Base-by-base conservation (phyloP, 2,888 invertebrate genomes). In the Lochmaea capreae region DNA sequence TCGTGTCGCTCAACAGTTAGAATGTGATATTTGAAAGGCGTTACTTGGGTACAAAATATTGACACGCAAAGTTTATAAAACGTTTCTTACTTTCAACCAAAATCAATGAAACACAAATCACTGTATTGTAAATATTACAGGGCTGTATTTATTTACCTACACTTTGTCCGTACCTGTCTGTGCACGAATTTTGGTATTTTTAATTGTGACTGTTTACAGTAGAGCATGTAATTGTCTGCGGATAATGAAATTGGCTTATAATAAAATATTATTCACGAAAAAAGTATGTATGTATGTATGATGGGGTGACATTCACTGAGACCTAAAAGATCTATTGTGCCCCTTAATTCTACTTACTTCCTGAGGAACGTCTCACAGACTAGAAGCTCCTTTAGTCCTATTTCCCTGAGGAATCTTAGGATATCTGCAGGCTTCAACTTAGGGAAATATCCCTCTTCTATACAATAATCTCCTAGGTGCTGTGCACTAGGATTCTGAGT, bases 41-140 rank as follows among this genome's bases (percentile, higher is more conserved):
- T 18, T n/a, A 18, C 14, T 43, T n/a, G 43, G 14, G 18, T 65
- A 16, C 12, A 65, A 43, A n/a, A 58, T 18, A 18, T 12, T 18
- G 58, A 42, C 67, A 67, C 67, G 67, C 67, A 58, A 67, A 16
- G 59, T 33, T 66, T 66, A 33, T 0, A 66, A 12, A 42, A 66
- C 39, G 57, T 43, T 67, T 67, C 57, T 54, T n/a, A 54, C 54
- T 67, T 26, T 42, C 18, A 67, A 57, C 42, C 42, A 67, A 67
- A 67, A 67, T 67, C 67, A 67, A 67, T 67, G 18, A 57, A 67
- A 67, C 39, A n/a, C 42, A 58, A 61, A 61, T 14, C 12, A 43
- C 16, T 14, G 42, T 12, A 42, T 52, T 54, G 22, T 67, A 67
- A 66, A 54, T 39, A 9, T 39, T 43, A 57, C 2, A 54, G 12